phyloP scores from a whole-genome alignment of 2,888 invertebrate genomes.

The Acronicta alni region DNA sequence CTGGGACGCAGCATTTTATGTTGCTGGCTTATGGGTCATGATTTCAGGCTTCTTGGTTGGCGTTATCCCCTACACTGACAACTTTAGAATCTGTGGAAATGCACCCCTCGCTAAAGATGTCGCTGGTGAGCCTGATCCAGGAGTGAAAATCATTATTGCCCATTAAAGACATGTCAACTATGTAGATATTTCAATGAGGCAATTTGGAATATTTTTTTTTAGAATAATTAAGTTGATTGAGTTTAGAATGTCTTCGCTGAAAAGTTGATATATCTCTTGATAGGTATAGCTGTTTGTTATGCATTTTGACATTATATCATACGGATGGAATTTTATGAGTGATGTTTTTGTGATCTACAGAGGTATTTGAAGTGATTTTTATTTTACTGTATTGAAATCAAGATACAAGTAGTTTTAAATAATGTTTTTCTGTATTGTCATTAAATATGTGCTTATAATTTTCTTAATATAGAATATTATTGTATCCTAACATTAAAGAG shows the following conservation, averaged over 20 bases:
- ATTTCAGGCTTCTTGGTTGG: slow-evolving; percentile 92
- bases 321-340: slow-evolving; percentile 10
- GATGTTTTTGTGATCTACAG: slow-evolving; percentile 10
- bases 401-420: slow-evolving; percentile 7
- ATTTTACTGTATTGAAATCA: slow-evolving; percentile 19
- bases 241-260: slow-evolving; percentile 6
- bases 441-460: slow-evolving; percentile 10
- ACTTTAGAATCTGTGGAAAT: slow-evolving; percentile 89
- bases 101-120: slow-evolving; percentile 84
- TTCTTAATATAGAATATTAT: slow-evolving; percentile 2
- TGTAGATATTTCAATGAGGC: not conserved
- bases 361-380: slow-evolving; percentile 15
- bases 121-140: slow-evolving; percentile 82
- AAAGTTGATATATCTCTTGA: not conserved
- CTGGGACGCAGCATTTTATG: slow-evolving; percentile 95
- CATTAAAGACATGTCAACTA: slow-evolving; percentile 66
- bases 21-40: slow-evolving; percentile 94
- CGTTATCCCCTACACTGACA: slow-evolving; percentile 91
- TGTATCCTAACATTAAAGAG: slow-evolving; percentile 16
- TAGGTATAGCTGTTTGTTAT: not conserved
- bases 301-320: slow-evolving; percentile 10
- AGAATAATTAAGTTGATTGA: not conserved
- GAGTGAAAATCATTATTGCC: slow-evolving; percentile 81
- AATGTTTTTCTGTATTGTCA: slow-evolving; percentile 1
- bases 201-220: not conserved